Base-by-base conservation (phyloP, 2,888 invertebrate species). In the Nebria salina region DNA sequence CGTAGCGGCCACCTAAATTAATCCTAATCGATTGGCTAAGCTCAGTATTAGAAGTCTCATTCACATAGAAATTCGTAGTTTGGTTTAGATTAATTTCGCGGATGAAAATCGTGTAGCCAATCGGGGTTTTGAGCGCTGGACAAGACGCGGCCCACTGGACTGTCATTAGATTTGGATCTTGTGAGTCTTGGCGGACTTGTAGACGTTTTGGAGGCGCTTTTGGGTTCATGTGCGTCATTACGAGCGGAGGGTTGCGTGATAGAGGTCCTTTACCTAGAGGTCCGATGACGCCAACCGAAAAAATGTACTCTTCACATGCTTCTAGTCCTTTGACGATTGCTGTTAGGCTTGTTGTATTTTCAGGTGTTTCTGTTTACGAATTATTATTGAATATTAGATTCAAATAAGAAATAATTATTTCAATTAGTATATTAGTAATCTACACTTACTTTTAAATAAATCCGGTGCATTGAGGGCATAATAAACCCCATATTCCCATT, bases 81-180 rank as follows among this genome's bases (percentile, higher is more conserved):
- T 89, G 88, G 42, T 91, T 90, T 0, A 88, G 86, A 0, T 87
- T 89, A 76, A 89, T 81, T 85, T 93, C 93, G 0, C 86, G 87
- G 1, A 92, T 87, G 4, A 87, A 88, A n/a, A 93, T 88, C 90
- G 91, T 91, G 84, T 94, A 95, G 5, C 91, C 90, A 64, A 91
- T 87, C 6, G 89, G 86, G 65, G 89, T 88, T 9, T 87, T 87
- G 65, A 90, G 87, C 7, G 88, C 87, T 0, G 91, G 90, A 87
- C 96, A 96, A 78, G 93, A 94, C 0, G 95, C 92, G 68, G 91
- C 90, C 96, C 96, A 96, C 15, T 90, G 88, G 0, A 96, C 91
- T 34, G 89, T 89, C 89, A 96, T 91, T 20, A 89, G 86, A 20
- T 89, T 87, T 6, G 88, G 88, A 66, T 86, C 86, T 82, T 87